Evolutionary conservation across 2,797 vertebrate species (phyloP).

Genomic region (Anguilla marmorata): DNA sequence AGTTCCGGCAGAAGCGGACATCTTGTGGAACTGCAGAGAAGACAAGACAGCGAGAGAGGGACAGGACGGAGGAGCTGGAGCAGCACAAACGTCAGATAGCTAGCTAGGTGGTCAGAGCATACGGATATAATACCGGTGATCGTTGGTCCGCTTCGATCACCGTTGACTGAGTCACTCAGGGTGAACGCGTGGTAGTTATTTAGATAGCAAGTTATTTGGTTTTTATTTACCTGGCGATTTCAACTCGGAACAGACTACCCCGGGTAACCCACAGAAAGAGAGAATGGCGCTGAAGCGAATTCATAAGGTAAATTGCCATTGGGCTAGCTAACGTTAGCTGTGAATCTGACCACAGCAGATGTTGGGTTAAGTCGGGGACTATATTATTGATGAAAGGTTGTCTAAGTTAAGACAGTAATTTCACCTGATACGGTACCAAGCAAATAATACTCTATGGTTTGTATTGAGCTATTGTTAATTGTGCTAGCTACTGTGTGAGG

Average conservation of each 20-base stretch:
- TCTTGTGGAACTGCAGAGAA: constrained; percentile 33
- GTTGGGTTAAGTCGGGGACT: neutral
- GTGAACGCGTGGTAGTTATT: constrained; percentile 33
- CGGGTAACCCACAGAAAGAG: constrained; percentile 44
- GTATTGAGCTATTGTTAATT: neutral
- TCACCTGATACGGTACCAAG: neutral
- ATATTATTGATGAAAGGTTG: neutral
- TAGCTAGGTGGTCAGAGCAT: constrained; percentile 21
- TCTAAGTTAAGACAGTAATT: neutral
- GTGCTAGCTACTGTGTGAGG: neutral
- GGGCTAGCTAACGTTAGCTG: neutral
- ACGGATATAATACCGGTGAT: neutral
- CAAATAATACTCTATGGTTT: neutral
- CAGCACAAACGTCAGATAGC: constrained; percentile 5
- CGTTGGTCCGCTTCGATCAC: constrained; percentile 10
- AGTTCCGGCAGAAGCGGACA: constrained; percentile 38
- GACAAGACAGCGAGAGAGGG: constrained; percentile 27
- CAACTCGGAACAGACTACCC: constrained; percentile 11
- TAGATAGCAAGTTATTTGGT: constrained; percentile 46
- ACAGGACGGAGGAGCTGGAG: constrained; percentile 14
- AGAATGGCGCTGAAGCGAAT: constrained; percentile 81
- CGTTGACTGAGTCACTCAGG: neutral
- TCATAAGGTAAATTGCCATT: constrained; percentile 68
- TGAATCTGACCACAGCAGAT: neutral
- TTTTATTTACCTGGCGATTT: constrained; percentile 21